A percentile compares a stretch with the other conserved stretches of the same genome.
These are phyloP conservation scores for Drosophila meridiana DNA, from an alignment of 2,888 invertebrate species.

Conservation along the genomic window DNA sequence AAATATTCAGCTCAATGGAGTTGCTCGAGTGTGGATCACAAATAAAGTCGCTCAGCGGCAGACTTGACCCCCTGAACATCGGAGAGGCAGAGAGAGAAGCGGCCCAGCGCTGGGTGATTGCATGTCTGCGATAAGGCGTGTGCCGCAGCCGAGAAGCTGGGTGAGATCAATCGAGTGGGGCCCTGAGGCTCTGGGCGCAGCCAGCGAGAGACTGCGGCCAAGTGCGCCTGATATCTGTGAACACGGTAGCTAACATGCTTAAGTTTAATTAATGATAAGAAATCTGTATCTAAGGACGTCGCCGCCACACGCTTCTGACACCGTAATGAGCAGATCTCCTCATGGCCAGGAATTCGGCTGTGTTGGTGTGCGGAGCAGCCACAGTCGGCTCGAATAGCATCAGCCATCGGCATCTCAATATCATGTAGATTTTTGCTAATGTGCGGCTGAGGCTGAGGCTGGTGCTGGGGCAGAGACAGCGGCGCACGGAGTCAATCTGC, in stretches of 20 bases:
- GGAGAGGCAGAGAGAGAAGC: constrained; percentile 28
- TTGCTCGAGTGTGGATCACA: constrained; percentile 8
- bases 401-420: constrained; percentile 80
- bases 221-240: constrained; percentile 66
- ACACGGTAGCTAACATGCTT: constrained; percentile 85
- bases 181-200: constrained; percentile 7
- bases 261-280: constrained; percentile 85
- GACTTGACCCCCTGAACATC: background rate
- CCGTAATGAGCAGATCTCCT: constrained; percentile 62
- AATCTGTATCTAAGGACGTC: constrained; percentile 84
- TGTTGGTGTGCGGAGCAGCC: constrained; percentile 28
- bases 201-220: constrained; percentile 15
- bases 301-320: constrained; percentile 56
- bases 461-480: constrained; percentile 25
- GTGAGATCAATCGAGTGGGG: constrained; percentile 49
- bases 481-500: constrained; percentile 65
- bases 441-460: constrained; percentile 38
- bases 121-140: constrained; percentile 82
- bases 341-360: constrained; percentile 64
- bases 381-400: constrained; percentile 34
- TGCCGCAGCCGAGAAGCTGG: constrained; percentile 60
- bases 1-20: constrained; percentile 5
- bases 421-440: constrained; percentile 82
- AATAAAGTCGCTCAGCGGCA: constrained; percentile 20
- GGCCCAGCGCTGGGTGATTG: constrained; percentile 74